phyloP scores from a whole-genome alignment of 2,888 invertebrate genomes.

The Nebria brevicollis region DNA sequence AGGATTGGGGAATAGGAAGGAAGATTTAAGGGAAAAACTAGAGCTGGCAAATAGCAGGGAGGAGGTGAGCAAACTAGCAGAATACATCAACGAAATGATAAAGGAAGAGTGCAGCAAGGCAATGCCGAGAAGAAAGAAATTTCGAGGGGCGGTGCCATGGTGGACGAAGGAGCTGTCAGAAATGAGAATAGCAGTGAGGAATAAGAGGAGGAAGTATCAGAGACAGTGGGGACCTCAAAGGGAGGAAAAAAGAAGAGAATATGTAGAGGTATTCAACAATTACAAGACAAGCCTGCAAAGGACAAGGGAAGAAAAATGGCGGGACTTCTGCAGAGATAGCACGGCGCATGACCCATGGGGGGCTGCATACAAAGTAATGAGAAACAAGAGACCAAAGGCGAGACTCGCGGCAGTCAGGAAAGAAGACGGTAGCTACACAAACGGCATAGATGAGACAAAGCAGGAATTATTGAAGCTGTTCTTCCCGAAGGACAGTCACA shows the following conservation, averaged over 20 bases:
- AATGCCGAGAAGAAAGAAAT: no score
- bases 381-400: no score
- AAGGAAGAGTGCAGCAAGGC: no score
- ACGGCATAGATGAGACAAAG: slow-evolving; percentile 21
- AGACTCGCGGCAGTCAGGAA: background rate
- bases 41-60: no score
- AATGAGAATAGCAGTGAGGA: background rate
- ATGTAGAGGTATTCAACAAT: background rate
- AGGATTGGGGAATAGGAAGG: no score
- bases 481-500: slow-evolving; percentile 27
- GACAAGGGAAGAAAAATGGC: no score
- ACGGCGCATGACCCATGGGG: no score
- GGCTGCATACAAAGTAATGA: no score
- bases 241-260: slow-evolving; percentile 4
- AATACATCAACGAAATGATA: no score
- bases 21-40: no score
- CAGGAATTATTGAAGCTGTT: slow-evolving; percentile 9
- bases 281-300: slow-evolving; percentile 16
- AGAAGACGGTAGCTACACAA: slow-evolving; percentile 13
- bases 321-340: no score
- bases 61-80: no score
- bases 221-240: background rate
- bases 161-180: slow-evolving; percentile 43
- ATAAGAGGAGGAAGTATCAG: slow-evolving; percentile 21
- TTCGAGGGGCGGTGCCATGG: slow-evolving; percentile 41